Evolutionary conservation across 2,797 vertebrate species (phyloP).

Genomic region (Amazona finschi): DNA sequence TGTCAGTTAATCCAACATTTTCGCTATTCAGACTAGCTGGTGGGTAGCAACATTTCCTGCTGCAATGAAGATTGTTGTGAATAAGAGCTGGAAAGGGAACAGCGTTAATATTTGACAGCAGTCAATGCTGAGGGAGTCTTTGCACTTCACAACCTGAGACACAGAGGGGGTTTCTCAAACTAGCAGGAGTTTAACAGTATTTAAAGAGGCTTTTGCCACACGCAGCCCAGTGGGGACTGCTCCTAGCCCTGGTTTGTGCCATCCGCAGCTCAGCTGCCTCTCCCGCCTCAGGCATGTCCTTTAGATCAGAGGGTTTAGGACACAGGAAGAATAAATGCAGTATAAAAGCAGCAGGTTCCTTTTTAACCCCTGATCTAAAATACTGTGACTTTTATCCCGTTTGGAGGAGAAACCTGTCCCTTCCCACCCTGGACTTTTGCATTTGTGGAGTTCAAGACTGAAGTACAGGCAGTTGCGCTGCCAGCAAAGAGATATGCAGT

Average conservation of each 20-base stretch:
- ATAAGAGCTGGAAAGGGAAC: slow-evolving; percentile 41
- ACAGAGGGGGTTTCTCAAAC: slow-evolving; percentile 9
- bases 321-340: not conserved
- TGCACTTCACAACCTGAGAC: slow-evolving; percentile 16
- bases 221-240: not conserved
- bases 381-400: not conserved
- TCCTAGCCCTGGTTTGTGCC: not conserved
- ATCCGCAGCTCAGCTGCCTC: not conserved
- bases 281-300: not conserved
- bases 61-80: slow-evolving; percentile 45
- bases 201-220: slow-evolving; percentile 35
- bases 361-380: not conserved
- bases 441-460: not conserved
- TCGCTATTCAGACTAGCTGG: slow-evolving; percentile 23
- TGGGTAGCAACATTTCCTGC: slow-evolving; percentile 48
- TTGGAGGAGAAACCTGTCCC: not conserved
- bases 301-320: not conserved
- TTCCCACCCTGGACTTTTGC: not conserved
- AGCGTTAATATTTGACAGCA: slow-evolving; percentile 56
- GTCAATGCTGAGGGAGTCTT: slow-evolving; percentile 22
- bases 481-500: not conserved
- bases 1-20: slow-evolving; percentile 50
- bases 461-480: not conserved
- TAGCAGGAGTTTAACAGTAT: slow-evolving; percentile 6
- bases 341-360: not conserved